Conservation (phyloP, 92 coral and sea anemone genomes). For the Nematostella vectensis region DNA sequence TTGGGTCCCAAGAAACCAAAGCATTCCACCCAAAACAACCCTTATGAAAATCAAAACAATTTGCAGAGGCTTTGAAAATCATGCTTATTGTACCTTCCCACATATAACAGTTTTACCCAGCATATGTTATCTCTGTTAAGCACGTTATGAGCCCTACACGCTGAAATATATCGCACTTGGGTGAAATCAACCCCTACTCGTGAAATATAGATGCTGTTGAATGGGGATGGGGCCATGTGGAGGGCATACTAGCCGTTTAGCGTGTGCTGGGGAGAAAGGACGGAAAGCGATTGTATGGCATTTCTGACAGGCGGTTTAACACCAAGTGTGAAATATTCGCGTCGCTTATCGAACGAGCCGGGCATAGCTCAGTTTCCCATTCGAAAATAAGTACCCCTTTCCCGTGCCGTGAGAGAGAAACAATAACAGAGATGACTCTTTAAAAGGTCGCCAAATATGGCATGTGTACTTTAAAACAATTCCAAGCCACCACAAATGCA, state of each 20-base stretch:
- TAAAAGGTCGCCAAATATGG: no score
- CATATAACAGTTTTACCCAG: no score
- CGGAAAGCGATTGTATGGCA: background rate
- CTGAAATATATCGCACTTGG: slow-evolving; percentile 3
- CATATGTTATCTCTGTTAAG: background rate
- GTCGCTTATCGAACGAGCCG: background rate
- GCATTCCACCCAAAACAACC: no score
- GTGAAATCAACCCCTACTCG: slow-evolving; percentile 4
- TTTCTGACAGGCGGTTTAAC: slow-evolving; percentile 1
- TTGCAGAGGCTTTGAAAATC: no score
- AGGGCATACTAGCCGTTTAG: background rate
- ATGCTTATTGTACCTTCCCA: no score
- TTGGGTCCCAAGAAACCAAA: no score
- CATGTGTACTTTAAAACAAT: no score
- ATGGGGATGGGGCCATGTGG: background rate
- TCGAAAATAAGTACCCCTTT: no score
- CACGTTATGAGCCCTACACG: background rate
- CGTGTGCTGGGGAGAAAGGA: no score
- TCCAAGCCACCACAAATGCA: background rate
- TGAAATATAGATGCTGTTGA: slow-evolving; percentile 2
- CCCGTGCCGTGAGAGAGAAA: no score
- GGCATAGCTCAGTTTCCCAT: slow-evolving; percentile 1
- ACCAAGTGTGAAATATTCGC: background rate
- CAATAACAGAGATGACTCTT: no score
- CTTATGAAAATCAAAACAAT: no score